Percentiles rank a stretch among this genome's conserved stretches.
These are phyloP conservation scores for Marmota monax DNA, from an alignment of 2,113 vertebrate species.

Conservation along the genomic window DNA sequence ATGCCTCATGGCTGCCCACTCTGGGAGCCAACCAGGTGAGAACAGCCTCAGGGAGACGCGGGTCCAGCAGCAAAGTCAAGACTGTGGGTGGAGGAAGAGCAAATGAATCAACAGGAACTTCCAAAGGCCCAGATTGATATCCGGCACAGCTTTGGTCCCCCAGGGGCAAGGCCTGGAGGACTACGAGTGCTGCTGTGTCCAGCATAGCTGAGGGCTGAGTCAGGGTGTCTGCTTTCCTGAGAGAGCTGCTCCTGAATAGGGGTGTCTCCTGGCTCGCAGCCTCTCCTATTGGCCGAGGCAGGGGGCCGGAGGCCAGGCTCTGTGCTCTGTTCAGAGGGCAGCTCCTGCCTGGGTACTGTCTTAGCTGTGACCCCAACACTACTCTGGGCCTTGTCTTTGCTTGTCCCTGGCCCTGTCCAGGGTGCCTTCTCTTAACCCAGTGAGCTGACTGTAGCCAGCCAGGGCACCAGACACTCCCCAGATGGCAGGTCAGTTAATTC, in stretches of 20 bases:
- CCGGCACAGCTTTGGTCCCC: not conserved
- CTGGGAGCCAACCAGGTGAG: not conserved
- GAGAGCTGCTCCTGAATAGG: not conserved
- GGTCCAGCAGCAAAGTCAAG: not conserved
- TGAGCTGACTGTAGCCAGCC: not conserved
- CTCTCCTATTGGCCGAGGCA: not conserved
- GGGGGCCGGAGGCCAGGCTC: not conserved
- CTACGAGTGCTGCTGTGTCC: not conserved
- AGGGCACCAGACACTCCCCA: not conserved
- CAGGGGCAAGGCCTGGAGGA: not conserved
- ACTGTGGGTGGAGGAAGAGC: not conserved
- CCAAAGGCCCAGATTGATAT: not conserved
- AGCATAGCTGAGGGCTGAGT: slow-evolving; percentile 21
- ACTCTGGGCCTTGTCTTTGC: not conserved
- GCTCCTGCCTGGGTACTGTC: not conserved
- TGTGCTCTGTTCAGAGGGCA: not conserved
- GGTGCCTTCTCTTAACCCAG: not conserved
- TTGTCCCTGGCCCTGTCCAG: not conserved
- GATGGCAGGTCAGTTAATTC: not conserved
- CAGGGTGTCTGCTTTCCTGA: slow-evolving; percentile 39
- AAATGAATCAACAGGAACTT: slow-evolving; percentile 59
- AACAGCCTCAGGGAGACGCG: not conserved
- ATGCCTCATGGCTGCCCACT: too few species aligned
- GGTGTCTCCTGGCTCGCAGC: not conserved
- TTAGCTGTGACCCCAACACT: not conserved